Evolutionary conservation across 37 sponge, comb jelly and placozoan genomes (phyloP).

Genomic region (Aphrocallistes beatrix): DNA sequence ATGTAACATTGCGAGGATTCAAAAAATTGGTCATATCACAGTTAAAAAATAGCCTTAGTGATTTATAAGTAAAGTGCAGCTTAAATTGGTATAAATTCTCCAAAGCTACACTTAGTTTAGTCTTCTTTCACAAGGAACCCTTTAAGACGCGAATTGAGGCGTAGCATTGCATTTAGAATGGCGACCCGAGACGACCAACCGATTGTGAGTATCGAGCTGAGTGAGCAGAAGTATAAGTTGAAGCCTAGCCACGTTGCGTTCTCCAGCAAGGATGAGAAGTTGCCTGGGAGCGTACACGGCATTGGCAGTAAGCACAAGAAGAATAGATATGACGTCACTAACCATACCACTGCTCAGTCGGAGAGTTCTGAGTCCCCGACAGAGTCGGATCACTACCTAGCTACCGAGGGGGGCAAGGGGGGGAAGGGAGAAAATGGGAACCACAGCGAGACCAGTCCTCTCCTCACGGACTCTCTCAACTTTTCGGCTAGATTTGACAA

Average conservation of each 20-base stretch:
- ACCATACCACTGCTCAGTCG: not conserved
- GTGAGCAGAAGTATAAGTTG: not conserved
- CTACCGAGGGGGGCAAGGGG: not conserved
- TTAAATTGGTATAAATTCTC: too few relatives aligned
- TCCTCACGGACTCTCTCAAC: not conserved
- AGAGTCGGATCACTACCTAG: not conserved
- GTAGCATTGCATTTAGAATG: slow-evolving; percentile 1
- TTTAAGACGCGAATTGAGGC: too few relatives aligned
- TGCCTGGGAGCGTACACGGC: not conserved
- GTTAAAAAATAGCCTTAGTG: too few relatives aligned
- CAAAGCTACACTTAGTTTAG: too few relatives aligned
- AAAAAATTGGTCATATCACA: too few relatives aligned
- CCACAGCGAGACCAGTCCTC: slow-evolving; percentile 1
- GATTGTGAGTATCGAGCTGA: not conserved
- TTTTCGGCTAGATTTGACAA: not conserved
- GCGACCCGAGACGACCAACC: not conserved
- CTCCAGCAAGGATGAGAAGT: not conserved
- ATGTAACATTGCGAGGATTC: too few relatives aligned
- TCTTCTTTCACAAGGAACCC: too few relatives aligned
- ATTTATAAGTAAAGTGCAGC: too few relatives aligned
- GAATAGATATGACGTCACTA: not conserved
- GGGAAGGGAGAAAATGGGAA: not conserved
- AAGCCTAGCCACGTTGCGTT: not conserved
- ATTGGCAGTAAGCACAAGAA: not conserved
- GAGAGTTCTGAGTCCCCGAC: not conserved